Base-by-base conservation (phyloP, 2,113 vertebrate species). In the Sphyrna mokarran region DNA sequence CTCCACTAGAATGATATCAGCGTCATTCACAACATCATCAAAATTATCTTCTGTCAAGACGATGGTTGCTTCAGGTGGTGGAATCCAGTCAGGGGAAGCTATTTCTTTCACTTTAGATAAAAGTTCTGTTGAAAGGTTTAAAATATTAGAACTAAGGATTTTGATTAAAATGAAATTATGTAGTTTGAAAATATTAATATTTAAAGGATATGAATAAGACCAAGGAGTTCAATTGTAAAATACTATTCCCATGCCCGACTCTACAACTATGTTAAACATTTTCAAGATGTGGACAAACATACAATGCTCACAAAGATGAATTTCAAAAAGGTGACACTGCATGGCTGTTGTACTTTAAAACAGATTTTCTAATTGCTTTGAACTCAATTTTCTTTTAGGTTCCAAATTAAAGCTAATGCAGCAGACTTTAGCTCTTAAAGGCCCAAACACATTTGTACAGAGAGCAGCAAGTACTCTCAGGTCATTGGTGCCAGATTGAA, bases 1-100 rank as follows among this genome's bases (percentile, higher is more conserved):
- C 97, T 99, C 99, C 96, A 99, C 99, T 96, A 99, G 97, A 96
- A 99, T 99, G 96, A 99, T 99, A 96, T 99, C 98, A 13, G 99
- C 99, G 0, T 97, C 96, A 33, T 98, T 98, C 66, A 99, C 99
- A 0, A 97, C 97, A 0, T 98, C 97, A 0, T 99, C 98, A 96
- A 99, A 99, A 96, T 99, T 99, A 91, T 98, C 98, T 78, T 98
- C 98, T 5, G 98, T 99, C 96, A 99, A 97, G n/a, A 98, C 98
- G 54, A 99, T 97, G 0, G 99, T 99, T n/a, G 97, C 98, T 97
- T 99, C 99, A 0, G 99, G 99, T 63, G 99, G 99, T 16, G 98
- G 99, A 6, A 98, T 98, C 99, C 99, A 99, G 3, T 97, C 97
- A 0, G 99, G 99, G 43, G 99, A 98, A 80, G 99, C 97, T 95